Conservation (phyloP, 2,888 invertebrate genomes). For the Chrysolina oricalcia region DNA sequence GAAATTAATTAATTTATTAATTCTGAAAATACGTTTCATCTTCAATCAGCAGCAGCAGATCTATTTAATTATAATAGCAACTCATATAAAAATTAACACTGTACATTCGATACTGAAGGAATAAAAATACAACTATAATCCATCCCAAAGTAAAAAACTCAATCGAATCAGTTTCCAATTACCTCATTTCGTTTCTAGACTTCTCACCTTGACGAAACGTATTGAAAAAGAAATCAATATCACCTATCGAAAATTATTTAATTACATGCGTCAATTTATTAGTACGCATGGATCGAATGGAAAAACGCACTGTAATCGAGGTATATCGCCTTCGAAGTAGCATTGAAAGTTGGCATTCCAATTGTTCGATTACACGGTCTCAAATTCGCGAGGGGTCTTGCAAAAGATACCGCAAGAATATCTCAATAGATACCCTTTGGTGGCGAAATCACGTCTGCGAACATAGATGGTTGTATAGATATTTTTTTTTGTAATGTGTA, state of each 20-base stretch:
- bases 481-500: too few relatives aligned
- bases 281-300: not conserved
- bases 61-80: too few relatives aligned
- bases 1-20: too few relatives aligned
- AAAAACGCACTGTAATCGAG: not conserved
- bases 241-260: not conserved
- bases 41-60: too few relatives aligned
- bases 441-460: too few relatives aligned
- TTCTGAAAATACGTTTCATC: too few relatives aligned
- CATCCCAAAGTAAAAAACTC: not conserved
- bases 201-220: not conserved
- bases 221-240: not conserved
- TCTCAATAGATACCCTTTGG: too few relatives aligned
- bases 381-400: not conserved
- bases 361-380: constrained; percentile 6
- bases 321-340: not conserved
- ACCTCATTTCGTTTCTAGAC: not conserved
- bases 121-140: too few relatives aligned
- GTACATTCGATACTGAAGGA: too few relatives aligned
- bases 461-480: too few relatives aligned
- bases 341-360: not conserved
- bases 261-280: not conserved
- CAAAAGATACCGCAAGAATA: too few relatives aligned
- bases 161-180: not conserved
- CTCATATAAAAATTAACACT: too few relatives aligned